Conservation (phyloP, 2,797 vertebrate species). For the Galago senegalensis region DNA sequence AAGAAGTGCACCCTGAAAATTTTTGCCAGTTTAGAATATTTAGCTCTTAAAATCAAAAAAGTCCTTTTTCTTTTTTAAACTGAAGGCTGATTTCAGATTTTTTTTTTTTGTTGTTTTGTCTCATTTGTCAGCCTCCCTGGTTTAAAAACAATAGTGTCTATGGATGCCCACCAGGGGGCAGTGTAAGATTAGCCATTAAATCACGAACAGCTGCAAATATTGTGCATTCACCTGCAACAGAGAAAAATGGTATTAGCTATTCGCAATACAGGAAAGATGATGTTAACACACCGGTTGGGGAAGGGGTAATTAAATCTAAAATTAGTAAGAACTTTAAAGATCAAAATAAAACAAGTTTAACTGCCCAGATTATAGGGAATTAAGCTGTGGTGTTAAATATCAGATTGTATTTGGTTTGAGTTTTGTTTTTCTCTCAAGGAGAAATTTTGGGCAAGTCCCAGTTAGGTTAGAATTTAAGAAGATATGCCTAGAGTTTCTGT, state of each 20-base stretch:
- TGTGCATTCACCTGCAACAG: slow-evolving; percentile 97
- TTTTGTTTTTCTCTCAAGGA: slow-evolving; percentile 61
- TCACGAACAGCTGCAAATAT: slow-evolving; percentile 99
- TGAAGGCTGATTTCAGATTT: slow-evolving; percentile 89
- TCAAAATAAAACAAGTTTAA: slow-evolving; percentile 75
- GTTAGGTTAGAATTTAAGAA: slow-evolving; percentile 58
- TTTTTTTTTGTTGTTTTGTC: slow-evolving; percentile 86
- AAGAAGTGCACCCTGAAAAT: slow-evolving; percentile 96
- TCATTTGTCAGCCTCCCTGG: slow-evolving; percentile 91
- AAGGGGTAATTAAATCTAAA: slow-evolving; percentile 78
- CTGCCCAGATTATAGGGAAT: slow-evolving; percentile 49
- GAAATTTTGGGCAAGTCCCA: slow-evolving; percentile 47
- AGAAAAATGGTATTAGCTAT: slow-evolving; percentile 91
- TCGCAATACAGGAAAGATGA: slow-evolving; percentile 85
- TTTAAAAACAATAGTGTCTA: slow-evolving; percentile 92
- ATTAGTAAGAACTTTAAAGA: slow-evolving; percentile 74
- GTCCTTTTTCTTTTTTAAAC: slow-evolving; percentile 89
- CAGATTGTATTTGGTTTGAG: slow-evolving; percentile 53
- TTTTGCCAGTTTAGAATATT: slow-evolving; percentile 93
- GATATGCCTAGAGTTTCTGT: slow-evolving; percentile 46
- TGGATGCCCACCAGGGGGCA: slow-evolving; percentile 96
- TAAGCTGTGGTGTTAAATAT: slow-evolving; percentile 59
- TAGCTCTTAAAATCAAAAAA: slow-evolving; percentile 90
- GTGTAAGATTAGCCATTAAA: slow-evolving; percentile 98
- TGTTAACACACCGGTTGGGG: slow-evolving; percentile 82